Conservation (phyloP, 2,888 invertebrate species). For the Colostygia pectinataria region DNA sequence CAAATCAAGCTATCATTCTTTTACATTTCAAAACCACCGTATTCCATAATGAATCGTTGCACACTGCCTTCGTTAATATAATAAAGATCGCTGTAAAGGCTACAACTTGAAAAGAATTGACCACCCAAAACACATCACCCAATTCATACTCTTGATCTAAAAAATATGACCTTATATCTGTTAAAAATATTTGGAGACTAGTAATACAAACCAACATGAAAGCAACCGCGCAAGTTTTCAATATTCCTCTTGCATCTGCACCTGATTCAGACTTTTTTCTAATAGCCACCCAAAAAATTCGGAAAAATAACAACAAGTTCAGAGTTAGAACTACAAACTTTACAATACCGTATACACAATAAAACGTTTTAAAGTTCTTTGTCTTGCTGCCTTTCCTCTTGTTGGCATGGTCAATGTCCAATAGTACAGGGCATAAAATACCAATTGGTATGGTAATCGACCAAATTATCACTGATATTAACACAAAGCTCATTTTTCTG, state of each 20-base stretch:
- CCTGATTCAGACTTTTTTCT: background rate
- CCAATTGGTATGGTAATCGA: background rate
- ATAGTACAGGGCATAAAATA: background rate
- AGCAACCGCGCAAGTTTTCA: conserved; percentile 15
- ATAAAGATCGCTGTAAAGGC: conserved; percentile 11
- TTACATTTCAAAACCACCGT: background rate
- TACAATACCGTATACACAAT: conserved; percentile 1
- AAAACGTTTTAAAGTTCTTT: conserved; percentile 1
- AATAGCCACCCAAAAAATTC: conserved; percentile 12
- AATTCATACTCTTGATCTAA: background rate
- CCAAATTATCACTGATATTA: conserved; percentile 12
- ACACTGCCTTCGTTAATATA: conserved; percentile 3
- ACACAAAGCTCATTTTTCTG: background rate
- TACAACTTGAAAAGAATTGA: conserved; percentile 13
- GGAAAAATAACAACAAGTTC: conserved; percentile 7
- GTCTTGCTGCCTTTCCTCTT: background rate
- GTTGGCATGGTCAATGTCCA: background rate
- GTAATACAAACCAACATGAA: conserved; percentile 9
- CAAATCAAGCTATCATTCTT: background rate
- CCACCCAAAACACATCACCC: background rate
- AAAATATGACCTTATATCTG: conserved; percentile 2
- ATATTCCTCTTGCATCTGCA: background rate
- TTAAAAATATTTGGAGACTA: conserved; percentile 9
- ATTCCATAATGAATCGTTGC: conserved; percentile 1
- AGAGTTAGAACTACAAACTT: conserved; percentile 12